Conservation (phyloP, 2,797 vertebrate species). For the Channallabes apus region DNA sequence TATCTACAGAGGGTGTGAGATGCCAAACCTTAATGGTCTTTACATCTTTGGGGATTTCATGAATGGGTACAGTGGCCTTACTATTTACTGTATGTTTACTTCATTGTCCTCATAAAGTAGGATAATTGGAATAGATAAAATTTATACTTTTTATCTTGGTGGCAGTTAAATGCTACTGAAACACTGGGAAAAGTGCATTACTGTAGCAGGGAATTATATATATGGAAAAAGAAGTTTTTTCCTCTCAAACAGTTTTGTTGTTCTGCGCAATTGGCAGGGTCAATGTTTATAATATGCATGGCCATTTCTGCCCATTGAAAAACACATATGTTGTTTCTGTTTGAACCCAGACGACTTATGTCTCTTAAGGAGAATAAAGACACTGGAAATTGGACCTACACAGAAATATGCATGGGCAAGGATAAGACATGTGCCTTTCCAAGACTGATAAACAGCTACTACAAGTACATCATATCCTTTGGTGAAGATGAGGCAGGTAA, state of each 20-base stretch:
- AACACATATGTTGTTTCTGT: constrained; percentile 5
- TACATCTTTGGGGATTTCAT: constrained; percentile 87
- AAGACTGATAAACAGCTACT: constrained; percentile 78
- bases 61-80: constrained; percentile 74
- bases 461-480: constrained; percentile 80
- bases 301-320: neutral
- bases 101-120: neutral
- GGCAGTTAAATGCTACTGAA: too few relatives aligned
- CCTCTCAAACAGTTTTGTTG: too few relatives aligned
- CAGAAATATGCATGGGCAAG: constrained; percentile 80
- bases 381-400: constrained; percentile 76
- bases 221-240: too few relatives aligned
- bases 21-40: constrained; percentile 81
- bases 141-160: too few relatives aligned
- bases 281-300: neutral
- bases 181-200: too few relatives aligned
- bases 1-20: constrained; percentile 82
- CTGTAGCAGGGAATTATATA: too few relatives aligned
- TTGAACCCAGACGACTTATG: constrained; percentile 75
- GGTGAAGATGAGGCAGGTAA: constrained; percentile 80
- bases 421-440: constrained; percentile 73
- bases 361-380: constrained; percentile 74
- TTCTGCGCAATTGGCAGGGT: too few relatives aligned
- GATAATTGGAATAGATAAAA: neutral
- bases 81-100: neutral